Base-by-base conservation (phyloP, 2,797 vertebrate genomes). In the Rallus crepitans region DNA sequence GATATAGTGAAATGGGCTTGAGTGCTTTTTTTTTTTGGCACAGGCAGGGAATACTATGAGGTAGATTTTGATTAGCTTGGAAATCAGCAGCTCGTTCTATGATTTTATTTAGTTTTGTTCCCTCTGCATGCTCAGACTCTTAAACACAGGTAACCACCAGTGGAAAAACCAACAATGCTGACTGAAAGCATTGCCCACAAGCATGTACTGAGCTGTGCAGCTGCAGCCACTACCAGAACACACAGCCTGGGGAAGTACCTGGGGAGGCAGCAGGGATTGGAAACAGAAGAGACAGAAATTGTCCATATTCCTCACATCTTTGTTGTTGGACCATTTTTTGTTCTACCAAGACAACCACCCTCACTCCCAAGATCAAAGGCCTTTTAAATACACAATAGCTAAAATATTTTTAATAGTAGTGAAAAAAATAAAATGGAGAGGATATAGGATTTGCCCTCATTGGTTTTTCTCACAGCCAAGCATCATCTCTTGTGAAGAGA, bases 281-380 rank as follows among this genome's bases (percentile, higher is more conserved):
- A 71, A 55, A 64, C 39, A 66, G 20, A 42, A 27, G 21, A 30
- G 21, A n/a, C 13, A 52, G 28, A 30, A 30, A 52, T 39, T 68
- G 48, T 31, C 15, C 30, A 6, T 1, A 0, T 7, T 15, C 31
- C 27, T 71, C 76, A 50, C 31, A 48, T 28, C 39, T 59, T 65
- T 4, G 1, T 17, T 52, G 16, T 7, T 42, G 23, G 57, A 7
- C 24, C 3, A 0, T 9, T 65, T 73, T 65, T 27, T 28, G 9
- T 60, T 48, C 33, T 31, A 40, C 27, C 4, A 45, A 53, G 42
- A 64, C 24, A 69, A 83, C 24, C 31, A 37, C 13, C 56, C 19
- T 55, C 0, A 1, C 15, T 65, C 17, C 63, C 50, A 76, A 55
- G 28, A 60, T 33, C 55, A 64, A 45, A 61, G 40, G 35, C 37